Evolutionary conservation across 2,888 invertebrate species (phyloP).

Genomic region (Epistrophella euchroma): DNA sequence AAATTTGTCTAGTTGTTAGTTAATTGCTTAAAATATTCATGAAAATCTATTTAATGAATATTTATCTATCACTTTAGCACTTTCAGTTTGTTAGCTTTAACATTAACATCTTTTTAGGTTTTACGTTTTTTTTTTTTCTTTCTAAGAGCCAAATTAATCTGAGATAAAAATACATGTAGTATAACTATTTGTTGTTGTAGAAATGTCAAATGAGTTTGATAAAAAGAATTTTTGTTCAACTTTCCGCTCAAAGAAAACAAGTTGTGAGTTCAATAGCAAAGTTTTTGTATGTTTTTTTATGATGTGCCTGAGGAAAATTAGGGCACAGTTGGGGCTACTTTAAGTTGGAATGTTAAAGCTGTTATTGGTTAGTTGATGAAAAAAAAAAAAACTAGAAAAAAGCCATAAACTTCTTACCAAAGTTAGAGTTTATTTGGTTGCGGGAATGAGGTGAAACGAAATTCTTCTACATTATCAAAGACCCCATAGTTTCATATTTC

Average conservation of each 20-base stretch:
- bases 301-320: conserved; percentile 62
- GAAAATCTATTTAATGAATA: conserved; percentile 71
- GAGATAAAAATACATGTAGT: background rate
- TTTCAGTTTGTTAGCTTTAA: conserved; percentile 49
- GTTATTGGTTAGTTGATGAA: conserved; percentile 55
- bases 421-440: background rate
- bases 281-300: conserved; percentile 45
- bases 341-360: conserved; percentile 41
- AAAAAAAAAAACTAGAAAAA: conserved; percentile 14
- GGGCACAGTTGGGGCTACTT: conserved; percentile 42
- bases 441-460: conserved; percentile 14
- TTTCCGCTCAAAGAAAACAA: conserved; percentile 18
- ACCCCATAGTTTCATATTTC: conserved; percentile 33
- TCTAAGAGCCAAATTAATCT: conserved; percentile 12
- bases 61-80: conserved; percentile 66
- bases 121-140: conserved; percentile 9
- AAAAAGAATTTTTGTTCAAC: conserved; percentile 37
- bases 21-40: conserved; percentile 74
- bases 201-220: conserved; percentile 45
- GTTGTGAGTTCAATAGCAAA: conserved; percentile 40
- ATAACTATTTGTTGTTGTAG: conserved; percentile 21
- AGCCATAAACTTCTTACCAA: conserved; percentile 13
- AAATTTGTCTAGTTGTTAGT: conserved; percentile 65
- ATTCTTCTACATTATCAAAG: conserved; percentile 35
- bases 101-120: background rate